Conservation (phyloP, 2,113 vertebrate species). For the Brachypodius melanocephalos region DNA sequence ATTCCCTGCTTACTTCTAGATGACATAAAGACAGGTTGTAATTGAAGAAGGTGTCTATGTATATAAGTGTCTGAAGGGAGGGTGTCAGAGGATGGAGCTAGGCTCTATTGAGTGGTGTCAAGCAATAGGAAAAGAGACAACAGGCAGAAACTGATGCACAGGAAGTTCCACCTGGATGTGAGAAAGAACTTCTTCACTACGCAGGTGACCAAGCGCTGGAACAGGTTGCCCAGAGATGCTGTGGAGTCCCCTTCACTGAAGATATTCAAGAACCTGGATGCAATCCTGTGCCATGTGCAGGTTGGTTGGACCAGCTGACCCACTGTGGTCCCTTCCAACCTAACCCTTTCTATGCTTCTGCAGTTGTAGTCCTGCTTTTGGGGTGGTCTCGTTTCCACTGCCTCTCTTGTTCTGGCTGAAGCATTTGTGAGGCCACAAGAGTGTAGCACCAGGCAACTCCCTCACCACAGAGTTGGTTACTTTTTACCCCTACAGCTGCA, state of each 20-base stretch:
- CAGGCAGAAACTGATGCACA: background rate
- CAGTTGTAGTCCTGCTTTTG: background rate
- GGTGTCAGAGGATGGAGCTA: background rate
- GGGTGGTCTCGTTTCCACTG: background rate
- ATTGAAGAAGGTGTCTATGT: background rate
- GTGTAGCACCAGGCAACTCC: background rate
- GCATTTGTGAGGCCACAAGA: background rate
- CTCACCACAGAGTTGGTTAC: background rate
- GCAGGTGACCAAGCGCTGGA: background rate
- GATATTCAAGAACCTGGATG: background rate
- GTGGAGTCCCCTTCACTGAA: background rate
- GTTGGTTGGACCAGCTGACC: background rate
- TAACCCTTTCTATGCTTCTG: background rate
- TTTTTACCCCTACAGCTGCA: background rate
- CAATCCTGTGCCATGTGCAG: background rate
- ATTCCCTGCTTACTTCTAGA: background rate
- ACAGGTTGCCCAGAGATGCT: background rate
- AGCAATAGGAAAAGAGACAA: background rate
- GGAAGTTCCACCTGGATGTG: background rate
- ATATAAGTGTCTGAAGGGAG: background rate
- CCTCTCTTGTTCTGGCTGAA: background rate
- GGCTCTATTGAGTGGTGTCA: background rate
- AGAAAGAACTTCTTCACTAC: background rate
- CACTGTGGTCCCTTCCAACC: background rate
- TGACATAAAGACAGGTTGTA: background rate